Evolutionary conservation across 2,888 invertebrate species (phyloP).

Genomic region (Cataglyphis rosenhaueri): DNA sequence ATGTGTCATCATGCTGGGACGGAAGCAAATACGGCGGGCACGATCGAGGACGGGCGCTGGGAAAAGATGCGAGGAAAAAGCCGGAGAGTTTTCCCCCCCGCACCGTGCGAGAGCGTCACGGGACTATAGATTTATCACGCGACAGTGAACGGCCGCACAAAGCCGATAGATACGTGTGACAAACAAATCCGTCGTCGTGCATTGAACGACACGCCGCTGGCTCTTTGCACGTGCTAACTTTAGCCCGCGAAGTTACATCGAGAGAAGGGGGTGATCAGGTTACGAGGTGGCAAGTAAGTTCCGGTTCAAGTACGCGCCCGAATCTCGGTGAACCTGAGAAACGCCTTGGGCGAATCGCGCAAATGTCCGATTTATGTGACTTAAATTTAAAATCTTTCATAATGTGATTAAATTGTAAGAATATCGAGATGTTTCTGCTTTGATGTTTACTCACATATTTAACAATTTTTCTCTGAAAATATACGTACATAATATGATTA

Average conservation of each 20-base stretch:
- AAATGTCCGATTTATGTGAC: not conserved
- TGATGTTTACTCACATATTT: not conserved
- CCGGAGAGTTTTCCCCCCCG: constrained; percentile 28
- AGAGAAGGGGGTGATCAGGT: constrained; percentile 18
- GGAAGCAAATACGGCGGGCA: constrained; percentile 37
- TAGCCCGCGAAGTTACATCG: constrained; percentile 51
- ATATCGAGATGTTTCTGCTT: not conserved
- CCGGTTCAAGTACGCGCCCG: not conserved
- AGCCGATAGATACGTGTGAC: constrained; percentile 55
- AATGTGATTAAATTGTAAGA: not conserved
- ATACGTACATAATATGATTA: not conserved
- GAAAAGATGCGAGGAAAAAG: constrained; percentile 43
- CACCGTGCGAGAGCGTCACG: constrained; percentile 60
- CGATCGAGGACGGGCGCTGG: constrained; percentile 33
- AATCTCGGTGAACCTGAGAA: not conserved
- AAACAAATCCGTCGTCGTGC: constrained; percentile 59
- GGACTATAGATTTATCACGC: constrained; percentile 78
- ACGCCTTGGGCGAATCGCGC: not conserved
- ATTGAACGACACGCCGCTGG: constrained; percentile 53
- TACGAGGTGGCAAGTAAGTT: constrained; percentile 26
- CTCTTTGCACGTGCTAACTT: constrained; percentile 66
- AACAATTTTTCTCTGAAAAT: not conserved
- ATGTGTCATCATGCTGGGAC: constrained; percentile 10
- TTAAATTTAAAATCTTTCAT: not conserved
- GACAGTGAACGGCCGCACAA: constrained; percentile 74